Percentiles rank a stretch among this genome's conserved stretches.
phyloP scores from a whole-genome alignment of 2,797 vertebrate species.

The Cercopithecus diana region DNA sequence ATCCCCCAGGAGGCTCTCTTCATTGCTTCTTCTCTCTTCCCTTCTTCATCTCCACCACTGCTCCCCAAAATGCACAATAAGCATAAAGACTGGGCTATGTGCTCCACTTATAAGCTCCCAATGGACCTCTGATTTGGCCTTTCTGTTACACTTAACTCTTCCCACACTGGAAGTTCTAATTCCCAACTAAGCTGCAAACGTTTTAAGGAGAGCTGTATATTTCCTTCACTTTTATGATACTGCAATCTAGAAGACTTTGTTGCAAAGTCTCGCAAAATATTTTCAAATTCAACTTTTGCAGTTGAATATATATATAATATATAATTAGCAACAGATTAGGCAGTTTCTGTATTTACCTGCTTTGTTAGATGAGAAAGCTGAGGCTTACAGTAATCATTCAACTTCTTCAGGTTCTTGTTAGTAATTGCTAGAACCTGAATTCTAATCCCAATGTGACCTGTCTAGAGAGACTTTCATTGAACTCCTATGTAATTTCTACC shows the following conservation, averaged over 20 bases:
- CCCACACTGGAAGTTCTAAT: background rate
- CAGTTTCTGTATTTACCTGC: background rate
- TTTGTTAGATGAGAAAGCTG: background rate
- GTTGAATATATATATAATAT: too few relatives aligned
- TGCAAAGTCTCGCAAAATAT: background rate
- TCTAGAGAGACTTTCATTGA: background rate
- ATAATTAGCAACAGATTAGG: too few relatives aligned
- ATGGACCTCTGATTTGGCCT: background rate
- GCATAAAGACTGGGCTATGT: too few relatives aligned
- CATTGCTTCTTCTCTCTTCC: background rate
- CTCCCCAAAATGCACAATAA: background rate
- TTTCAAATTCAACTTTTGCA: background rate
- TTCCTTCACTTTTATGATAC: background rate
- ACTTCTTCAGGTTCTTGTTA: background rate
- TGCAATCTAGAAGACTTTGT: background rate
- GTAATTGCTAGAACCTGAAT: background rate
- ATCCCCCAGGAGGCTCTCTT: background rate
- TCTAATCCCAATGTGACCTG: rapidly evolving
- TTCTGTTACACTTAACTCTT: background rate
- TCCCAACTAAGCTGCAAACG: background rate
- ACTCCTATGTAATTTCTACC: background rate
- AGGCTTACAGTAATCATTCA: background rate
- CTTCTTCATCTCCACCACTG: background rate
- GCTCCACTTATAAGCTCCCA: background rate
- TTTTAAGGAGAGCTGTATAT: background rate